phyloP scores from a whole-genome alignment of 2,797 vertebrate species.

The Oreochromis mossambicus region DNA sequence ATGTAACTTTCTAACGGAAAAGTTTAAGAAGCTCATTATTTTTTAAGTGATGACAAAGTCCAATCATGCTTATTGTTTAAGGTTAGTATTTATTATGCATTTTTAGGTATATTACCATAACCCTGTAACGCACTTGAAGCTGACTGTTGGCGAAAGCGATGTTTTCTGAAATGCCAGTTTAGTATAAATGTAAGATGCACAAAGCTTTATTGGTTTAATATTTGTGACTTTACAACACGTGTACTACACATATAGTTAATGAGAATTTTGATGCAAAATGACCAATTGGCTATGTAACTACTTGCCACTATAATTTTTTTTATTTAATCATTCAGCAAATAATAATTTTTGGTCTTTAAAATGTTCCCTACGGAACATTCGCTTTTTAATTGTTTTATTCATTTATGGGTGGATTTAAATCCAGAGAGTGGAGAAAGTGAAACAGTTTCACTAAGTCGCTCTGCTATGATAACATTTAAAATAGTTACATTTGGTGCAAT shows the following conservation, averaged over 20 bases:
- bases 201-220: not conserved
- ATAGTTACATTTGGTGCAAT: constrained; percentile 61
- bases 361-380: not conserved
- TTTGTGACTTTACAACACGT: not conserved
- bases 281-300: not conserved
- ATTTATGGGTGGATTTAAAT: not conserved
- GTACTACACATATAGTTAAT: not conserved
- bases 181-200: not conserved
- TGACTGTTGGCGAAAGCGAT: not conserved
- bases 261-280: not conserved
- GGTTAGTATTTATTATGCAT: not conserved
- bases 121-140: not conserved
- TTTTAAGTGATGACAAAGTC: rapidly evolving
- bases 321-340: not conserved
- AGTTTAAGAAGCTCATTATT: not conserved
- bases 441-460: not conserved
- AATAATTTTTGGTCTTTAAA: not conserved
- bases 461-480: not conserved
- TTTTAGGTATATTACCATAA: not conserved
- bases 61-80: not conserved
- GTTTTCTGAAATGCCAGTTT: not conserved
- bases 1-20: not conserved
- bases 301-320: not conserved
- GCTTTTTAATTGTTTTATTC: not conserved
- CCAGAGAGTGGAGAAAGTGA: not conserved